Conservation (phyloP, 1,140 invertebrate genomes). For the Reticulitermes speratus region DNA sequence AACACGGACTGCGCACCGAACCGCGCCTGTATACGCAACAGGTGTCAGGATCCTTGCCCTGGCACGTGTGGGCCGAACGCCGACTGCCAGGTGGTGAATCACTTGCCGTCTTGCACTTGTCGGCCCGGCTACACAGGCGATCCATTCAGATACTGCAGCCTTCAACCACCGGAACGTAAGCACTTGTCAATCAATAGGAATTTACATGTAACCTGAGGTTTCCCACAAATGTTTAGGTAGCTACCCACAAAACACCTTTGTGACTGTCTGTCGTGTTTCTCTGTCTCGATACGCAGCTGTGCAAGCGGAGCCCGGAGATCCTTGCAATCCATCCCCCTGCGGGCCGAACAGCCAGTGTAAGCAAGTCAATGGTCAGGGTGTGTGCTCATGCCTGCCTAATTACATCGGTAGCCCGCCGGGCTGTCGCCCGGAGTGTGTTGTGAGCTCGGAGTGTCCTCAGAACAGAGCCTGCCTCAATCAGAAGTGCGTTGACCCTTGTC, state of each 20-base stretch:
- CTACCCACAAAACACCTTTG: conserved; percentile 31
- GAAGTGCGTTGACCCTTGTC: conserved; percentile 67
- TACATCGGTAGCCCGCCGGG: conserved; percentile 40
- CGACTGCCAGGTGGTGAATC: conserved; percentile 66
- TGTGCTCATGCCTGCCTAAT: conserved; percentile 40
- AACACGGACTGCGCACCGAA: conserved; percentile 63
- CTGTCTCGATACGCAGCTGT: conserved; percentile 33
- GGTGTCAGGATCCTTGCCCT: conserved; percentile 65
- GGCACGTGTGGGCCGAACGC: conserved; percentile 66
- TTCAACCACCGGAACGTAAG: conserved; percentile 41
- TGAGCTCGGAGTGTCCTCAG: conserved; percentile 44
- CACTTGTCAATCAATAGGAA: conserved; percentile 24
- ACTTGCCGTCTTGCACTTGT: conserved; percentile 54
- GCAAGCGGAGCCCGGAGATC: conserved; percentile 38
- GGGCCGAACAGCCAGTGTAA: conserved; percentile 48
- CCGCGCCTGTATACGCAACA: conserved; percentile 59
- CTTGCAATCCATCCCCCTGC: conserved; percentile 47
- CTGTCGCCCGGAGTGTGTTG: conserved; percentile 45
- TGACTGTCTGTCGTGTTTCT: conserved; percentile 42
- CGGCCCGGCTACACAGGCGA: conserved; percentile 53
- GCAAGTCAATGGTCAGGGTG: conserved; percentile 40
- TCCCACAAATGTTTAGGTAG: conserved; percentile 35
- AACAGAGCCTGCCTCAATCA: conserved; percentile 57
- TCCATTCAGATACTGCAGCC: conserved; percentile 57
- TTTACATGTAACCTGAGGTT: conserved; percentile 43